phyloP scores from a whole-genome alignment of 2,888 invertebrate genomes.

The Cosmopolites sordidus region DNA sequence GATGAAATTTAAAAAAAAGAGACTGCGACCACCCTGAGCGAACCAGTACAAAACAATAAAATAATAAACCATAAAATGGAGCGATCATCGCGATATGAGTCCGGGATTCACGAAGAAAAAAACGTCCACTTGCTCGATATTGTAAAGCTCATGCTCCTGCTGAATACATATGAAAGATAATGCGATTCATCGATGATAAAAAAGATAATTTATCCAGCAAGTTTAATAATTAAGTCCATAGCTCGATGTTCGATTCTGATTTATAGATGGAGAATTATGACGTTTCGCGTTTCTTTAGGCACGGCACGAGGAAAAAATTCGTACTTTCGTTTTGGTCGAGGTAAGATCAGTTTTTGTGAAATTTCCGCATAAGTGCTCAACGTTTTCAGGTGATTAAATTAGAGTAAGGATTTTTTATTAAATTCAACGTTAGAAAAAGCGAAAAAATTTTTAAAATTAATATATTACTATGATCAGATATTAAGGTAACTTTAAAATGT shows the following conservation, averaged over 20 bases:
- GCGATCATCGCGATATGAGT: slow-evolving; percentile 35
- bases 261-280: slow-evolving; percentile 35
- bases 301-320: neutral
- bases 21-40: slow-evolving; percentile 36
- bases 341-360: no score
- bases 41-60: slow-evolving; percentile 33
- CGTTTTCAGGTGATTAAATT: no score
- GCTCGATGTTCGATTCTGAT: slow-evolving; percentile 31
- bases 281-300: slow-evolving; percentile 30
- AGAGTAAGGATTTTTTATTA: no score
- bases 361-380: no score
- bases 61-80: slow-evolving; percentile 39
- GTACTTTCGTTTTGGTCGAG: neutral
- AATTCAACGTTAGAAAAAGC: no score
- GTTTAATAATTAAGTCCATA: slow-evolving; percentile 19
- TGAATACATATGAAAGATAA: slow-evolving; percentile 33
- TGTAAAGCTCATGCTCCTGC: slow-evolving; percentile 35
- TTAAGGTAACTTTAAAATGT: no score
- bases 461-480: no score
- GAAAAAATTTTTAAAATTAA: no score
- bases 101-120: slow-evolving; percentile 31
- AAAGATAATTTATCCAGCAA: slow-evolving; percentile 26
- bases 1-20: no score
- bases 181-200: slow-evolving; percentile 28
- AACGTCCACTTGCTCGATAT: no score